phyloP scores from a whole-genome alignment of 2,113 vertebrate species.

The Verasper variegatus region DNA sequence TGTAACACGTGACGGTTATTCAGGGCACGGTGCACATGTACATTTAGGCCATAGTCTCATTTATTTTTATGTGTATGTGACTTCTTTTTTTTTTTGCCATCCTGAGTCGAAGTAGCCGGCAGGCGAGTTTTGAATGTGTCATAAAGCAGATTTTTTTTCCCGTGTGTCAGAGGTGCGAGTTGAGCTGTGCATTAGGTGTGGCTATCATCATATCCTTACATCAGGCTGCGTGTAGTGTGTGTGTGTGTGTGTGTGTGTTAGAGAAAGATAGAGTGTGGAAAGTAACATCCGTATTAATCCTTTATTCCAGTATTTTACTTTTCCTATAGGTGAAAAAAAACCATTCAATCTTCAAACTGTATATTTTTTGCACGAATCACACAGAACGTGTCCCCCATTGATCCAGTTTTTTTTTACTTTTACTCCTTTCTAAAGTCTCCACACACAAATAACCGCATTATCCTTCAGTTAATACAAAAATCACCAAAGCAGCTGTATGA shows the following conservation, averaged over 20 bases:
- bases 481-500: too few species aligned
- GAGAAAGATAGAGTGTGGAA: neutral
- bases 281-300: slow-evolving; percentile 8
- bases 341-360: neutral
- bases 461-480: neutral
- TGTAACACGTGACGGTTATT: slow-evolving; percentile 5
- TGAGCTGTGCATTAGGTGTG: slow-evolving; percentile 17
- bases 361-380: neutral
- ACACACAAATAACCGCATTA: too few species aligned
- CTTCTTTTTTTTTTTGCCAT: slow-evolving; percentile 1
- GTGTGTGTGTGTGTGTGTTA: neutral
- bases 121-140: slow-evolving; percentile 39
- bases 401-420: too few species aligned
- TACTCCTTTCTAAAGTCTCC: neutral
- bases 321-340: neutral
- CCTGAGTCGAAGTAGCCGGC: slow-evolving; percentile 31
- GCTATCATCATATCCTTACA: slow-evolving; percentile 28
- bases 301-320: slow-evolving; percentile 5
- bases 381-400: neutral
- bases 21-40: neutral
- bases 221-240: slow-evolving; percentile 2
- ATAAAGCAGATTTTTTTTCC: slow-evolving; percentile 16
- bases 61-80: slow-evolving; percentile 23
- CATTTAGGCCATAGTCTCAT: slow-evolving; percentile 9
- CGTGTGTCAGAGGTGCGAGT: slow-evolving; percentile 15